phyloP scores from a whole-genome alignment of 2,888 invertebrate species.

The Entomobrya multifasciata region DNA sequence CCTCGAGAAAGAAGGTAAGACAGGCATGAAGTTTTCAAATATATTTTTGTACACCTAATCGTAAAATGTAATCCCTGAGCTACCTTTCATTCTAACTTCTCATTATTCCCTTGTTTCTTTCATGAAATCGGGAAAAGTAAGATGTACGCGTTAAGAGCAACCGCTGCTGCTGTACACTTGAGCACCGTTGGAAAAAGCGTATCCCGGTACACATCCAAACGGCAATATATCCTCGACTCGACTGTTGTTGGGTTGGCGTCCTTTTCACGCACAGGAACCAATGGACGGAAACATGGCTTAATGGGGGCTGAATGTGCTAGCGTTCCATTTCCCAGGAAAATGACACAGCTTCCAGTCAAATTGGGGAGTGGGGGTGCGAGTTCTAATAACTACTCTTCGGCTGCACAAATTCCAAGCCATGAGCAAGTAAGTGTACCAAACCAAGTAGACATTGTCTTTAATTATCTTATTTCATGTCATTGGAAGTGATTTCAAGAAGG shows the following conservation, averaged over 20 bases:
- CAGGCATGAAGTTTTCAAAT: too few species aligned
- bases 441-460: too few species aligned
- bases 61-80: too few species aligned
- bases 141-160: constrained; percentile 37
- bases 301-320: constrained; percentile 60
- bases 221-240: background rate
- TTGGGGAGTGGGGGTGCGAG: background rate
- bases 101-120: too few species aligned
- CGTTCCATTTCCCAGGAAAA: constrained; percentile 53
- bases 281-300: constrained; percentile 60
- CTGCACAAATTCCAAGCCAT: constrained; percentile 58
- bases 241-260: constrained; percentile 49
- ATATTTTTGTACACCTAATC: too few species aligned
- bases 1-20: too few species aligned
- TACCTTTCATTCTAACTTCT: too few species aligned
- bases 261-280: constrained; percentile 59
- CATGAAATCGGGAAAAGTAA: constrained; percentile 29
- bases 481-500: too few species aligned
- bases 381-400: constrained; percentile 27
- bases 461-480: too few species aligned
- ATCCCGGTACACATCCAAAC: background rate
- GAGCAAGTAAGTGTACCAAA: constrained; percentile 51
- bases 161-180: background rate
- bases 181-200: background rate
- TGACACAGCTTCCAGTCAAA: background rate